Evolutionary conservation across 1,140 invertebrate species (phyloP), one percentile per base, ranked within the genome.

Genomic region (Marisa cornuarietis): DNA sequence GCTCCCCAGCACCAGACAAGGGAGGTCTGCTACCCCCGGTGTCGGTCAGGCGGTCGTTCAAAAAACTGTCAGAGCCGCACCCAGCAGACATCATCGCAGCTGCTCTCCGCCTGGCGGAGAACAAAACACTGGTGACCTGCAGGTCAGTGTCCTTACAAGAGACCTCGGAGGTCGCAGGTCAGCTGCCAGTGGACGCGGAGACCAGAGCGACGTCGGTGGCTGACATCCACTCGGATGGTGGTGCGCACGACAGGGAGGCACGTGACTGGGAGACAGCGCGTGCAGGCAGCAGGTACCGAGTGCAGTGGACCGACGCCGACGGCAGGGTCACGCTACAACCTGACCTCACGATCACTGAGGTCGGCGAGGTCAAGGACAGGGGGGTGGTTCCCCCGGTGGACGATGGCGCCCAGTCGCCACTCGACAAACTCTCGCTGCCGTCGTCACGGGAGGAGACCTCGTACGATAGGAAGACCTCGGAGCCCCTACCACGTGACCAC

Each of bases 61-160:
- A 82, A 63, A 82, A 82, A 42, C 79, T 82, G 16, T 82, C 81
- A 6, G 81, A 78, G 63, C 81, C 81, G 1, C 58, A 76, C 8
- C 69, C 69, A 31, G 42, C 75, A 22, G 81, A 82, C 71, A 54
- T 82, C 76, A 82, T 82, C 63, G 51, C 75, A 5, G 75, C 81
- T 22, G 81, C 80, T 1, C 61, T 82, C 18, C 62, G 66, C 65
- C 26, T 74, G 5, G 81, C 81, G 0, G 73, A 52, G 51, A 49
- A 24, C 42, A 77, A 69, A 63, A 63, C 58, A 24, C 22, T 65
- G 73, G 31, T 68, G 22, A 11, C 31, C 73, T 22, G 16, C 62
- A 14, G 61, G 54, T 58, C 54, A 58, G 54, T 9, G 54, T 58
- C 54, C 54, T 58, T 58, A 8, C 54, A 58, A 18, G 54, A 58